Evolutionary conservation across 1,140 invertebrate genomes (phyloP).

Genomic region (Agrypnia vestita): DNA sequence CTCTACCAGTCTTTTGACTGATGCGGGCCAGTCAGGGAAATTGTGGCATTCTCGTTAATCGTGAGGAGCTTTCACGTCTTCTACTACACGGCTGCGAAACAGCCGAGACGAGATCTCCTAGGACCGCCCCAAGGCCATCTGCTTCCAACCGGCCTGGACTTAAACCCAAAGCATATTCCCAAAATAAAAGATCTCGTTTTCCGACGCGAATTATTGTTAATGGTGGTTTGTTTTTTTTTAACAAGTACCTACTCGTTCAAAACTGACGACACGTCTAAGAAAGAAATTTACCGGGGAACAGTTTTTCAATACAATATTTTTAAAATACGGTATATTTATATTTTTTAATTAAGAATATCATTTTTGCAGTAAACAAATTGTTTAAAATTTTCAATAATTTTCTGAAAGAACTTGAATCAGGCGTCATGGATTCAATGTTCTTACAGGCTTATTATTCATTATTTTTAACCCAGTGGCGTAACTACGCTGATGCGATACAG

Average conservation of each 20-base stretch:
- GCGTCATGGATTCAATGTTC: too few species aligned
- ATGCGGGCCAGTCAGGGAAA: too few species aligned
- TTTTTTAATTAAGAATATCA: too few species aligned
- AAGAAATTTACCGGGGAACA: neutral
- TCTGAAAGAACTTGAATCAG: too few species aligned
- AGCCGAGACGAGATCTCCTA: neutral
- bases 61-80: neutral
- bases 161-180: constrained; percentile 27
- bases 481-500: too few species aligned
- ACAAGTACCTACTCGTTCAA: neutral
- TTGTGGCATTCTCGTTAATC: neutral
- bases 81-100: neutral
- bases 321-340: neutral
- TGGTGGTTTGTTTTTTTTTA: neutral
- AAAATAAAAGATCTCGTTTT: constrained; percentile 31
- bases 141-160: neutral
- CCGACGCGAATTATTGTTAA: constrained; percentile 7
- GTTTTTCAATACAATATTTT: neutral
- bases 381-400: too few species aligned
- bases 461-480: too few species aligned
- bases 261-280: neutral
- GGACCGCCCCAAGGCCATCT: neutral
- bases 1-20: too few species aligned
- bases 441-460: too few species aligned
- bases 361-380: too few species aligned